Evolutionary conservation across 2,113 vertebrate genomes (phyloP).

Genomic region (Hippocampus abdominalis): DNA sequence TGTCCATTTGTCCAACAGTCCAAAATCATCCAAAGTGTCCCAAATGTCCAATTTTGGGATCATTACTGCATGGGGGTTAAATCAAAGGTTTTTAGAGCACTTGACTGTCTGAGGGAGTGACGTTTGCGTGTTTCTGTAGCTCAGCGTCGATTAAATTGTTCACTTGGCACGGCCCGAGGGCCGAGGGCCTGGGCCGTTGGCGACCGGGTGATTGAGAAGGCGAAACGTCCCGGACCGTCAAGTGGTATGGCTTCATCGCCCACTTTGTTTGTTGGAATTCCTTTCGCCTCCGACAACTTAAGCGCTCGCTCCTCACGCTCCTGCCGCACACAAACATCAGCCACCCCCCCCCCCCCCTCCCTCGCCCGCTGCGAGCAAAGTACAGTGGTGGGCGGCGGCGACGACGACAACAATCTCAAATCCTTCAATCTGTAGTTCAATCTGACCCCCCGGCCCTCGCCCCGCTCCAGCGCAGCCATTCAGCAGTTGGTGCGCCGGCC

Average conservation of each 20-base stretch:
- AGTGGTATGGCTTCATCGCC: slow-evolving; percentile 60
- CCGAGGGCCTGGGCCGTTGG: slow-evolving; percentile 16
- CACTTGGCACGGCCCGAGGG: slow-evolving; percentile 58
- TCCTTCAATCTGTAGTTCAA: slow-evolving; percentile 49
- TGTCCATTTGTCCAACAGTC: too few species aligned
- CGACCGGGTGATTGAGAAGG: slow-evolving; percentile 59
- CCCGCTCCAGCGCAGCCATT: slow-evolving; percentile 25
- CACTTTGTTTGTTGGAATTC: slow-evolving; percentile 21
- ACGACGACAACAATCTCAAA: slow-evolving; percentile 38
- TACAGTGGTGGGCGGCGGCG: slow-evolving; percentile 22
- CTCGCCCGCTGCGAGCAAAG: slow-evolving; percentile 37
- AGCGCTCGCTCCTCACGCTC: neutral
- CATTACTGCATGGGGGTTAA: too few species aligned
- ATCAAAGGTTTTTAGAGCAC: neutral
- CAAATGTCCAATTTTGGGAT: too few species aligned
- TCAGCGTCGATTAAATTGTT: slow-evolving; percentile 68
- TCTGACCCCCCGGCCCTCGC: slow-evolving; percentile 34
- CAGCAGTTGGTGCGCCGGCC: slow-evolving; percentile 36
- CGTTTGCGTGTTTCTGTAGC: slow-evolving; percentile 39
- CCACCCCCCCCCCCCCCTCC: too few species aligned
- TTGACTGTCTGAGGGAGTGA: slow-evolving; percentile 27
- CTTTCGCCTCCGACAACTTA: neutral
- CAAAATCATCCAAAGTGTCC: too few species aligned
- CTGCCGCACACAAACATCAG: neutral
- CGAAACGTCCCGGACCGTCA: slow-evolving; percentile 60